Conservation (phyloP, 2,113 vertebrate genomes). For the Notechis scutatus region DNA sequence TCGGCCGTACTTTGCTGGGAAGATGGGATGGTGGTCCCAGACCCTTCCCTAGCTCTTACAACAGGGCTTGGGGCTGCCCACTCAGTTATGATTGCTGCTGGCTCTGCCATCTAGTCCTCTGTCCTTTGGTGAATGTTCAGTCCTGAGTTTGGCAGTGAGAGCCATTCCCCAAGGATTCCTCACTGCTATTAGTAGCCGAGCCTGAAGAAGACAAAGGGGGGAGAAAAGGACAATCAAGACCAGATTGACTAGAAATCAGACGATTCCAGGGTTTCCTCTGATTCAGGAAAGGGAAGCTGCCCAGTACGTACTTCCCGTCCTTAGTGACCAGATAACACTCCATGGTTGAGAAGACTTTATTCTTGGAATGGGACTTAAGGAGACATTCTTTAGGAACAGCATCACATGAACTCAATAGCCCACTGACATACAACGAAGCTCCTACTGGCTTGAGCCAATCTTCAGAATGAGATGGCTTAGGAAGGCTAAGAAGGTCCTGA, state of each 20-base stretch:
- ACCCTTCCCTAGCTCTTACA: constrained; percentile 15
- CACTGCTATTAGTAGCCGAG: constrained; percentile 4
- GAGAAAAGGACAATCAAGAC: neutral
- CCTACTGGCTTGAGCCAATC: neutral
- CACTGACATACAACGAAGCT: neutral
- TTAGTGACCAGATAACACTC: neutral
- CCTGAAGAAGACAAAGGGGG: neutral
- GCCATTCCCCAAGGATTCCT: neutral
- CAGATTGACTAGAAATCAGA: neutral
- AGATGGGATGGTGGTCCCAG: neutral
- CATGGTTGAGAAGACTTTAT: neutral
- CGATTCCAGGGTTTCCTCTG: too few relatives aligned
- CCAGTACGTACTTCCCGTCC: too few relatives aligned
- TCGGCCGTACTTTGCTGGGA: neutral
- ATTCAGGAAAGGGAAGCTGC: too few relatives aligned
- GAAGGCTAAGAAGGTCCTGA: neutral
- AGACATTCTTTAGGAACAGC: neutral
- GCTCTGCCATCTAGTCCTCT: neutral
- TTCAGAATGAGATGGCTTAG: neutral
- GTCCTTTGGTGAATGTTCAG: neutral
- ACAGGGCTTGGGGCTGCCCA: neutral
- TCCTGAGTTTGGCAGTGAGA: neutral
- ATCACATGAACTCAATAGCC: neutral
- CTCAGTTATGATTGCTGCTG: neutral
- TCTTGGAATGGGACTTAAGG: neutral